Evolutionary conservation across 1,140 invertebrate species (phyloP).

Genomic region (Drosophila sproati): DNA sequence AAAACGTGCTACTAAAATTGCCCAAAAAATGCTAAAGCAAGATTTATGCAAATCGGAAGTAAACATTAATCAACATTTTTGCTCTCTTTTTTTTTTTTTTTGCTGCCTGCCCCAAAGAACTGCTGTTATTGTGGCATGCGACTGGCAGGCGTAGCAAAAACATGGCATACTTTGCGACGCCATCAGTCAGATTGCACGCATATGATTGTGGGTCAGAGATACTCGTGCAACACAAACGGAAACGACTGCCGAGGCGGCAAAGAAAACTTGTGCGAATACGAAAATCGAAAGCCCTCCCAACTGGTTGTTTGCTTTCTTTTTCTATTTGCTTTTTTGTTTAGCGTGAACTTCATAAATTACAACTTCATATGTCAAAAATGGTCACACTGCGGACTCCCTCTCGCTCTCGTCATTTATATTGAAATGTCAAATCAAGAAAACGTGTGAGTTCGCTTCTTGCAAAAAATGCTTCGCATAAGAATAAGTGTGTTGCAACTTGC

Average conservation of each 20-base stretch:
- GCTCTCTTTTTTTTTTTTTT: background rate
- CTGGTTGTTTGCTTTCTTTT: constrained; percentile 5
- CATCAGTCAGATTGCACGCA: constrained; percentile 48
- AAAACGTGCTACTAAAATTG: constrained; percentile 42
- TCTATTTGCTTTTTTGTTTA: constrained; percentile 27
- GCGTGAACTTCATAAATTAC: constrained; percentile 75
- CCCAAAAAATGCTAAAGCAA: constrained; percentile 78
- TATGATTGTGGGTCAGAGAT: constrained; percentile 68
- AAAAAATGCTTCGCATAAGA: background rate
- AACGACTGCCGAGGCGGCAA: constrained; percentile 6
- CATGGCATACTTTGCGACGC: constrained; percentile 64
- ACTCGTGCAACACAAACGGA: constrained; percentile 23
- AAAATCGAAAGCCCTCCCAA: constrained; percentile 48
- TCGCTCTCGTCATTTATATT: constrained; percentile 68
- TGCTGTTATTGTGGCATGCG: constrained; percentile 17
- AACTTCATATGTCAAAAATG: constrained; percentile 73
- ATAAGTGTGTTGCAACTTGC: constrained; percentile 9
- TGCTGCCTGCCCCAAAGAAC: constrained; percentile 34
- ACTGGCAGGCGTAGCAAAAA: constrained; percentile 49
- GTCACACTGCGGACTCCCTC: constrained; percentile 21
- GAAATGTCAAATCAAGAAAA: constrained; percentile 68
- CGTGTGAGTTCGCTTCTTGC: constrained; percentile 34
- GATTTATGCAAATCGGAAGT: constrained; percentile 84
- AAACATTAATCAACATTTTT: constrained; percentile 83
- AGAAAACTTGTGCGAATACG: constrained; percentile 27